phyloP scores from a whole-genome alignment of 1,140 invertebrate genomes.

The Colletes gigas region DNA sequence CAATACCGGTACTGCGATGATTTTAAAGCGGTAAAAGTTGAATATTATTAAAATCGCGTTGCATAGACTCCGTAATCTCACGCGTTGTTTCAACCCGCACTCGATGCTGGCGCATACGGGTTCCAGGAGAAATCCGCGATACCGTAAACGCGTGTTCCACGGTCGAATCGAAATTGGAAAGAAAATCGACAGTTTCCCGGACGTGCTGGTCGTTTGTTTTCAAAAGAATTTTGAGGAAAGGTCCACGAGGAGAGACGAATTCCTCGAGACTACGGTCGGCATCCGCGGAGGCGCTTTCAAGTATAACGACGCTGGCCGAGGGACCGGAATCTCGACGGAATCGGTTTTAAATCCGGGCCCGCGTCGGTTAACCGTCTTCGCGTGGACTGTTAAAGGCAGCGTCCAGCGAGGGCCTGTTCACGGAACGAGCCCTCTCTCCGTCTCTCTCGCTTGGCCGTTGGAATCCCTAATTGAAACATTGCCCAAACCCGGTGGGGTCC shows the following conservation, averaged over 20 bases:
- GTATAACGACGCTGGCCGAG: conserved; percentile 26
- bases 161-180: no score
- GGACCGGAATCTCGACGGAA: conserved; percentile 36
- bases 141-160: no score
- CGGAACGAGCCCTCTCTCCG: conserved; percentile 34
- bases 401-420: conserved; percentile 46
- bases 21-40: no score
- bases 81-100: no score
- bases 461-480: conserved; percentile 68
- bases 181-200: no score
- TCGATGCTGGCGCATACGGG: no score
- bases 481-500: conserved; percentile 61
- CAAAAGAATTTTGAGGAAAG: background rate
- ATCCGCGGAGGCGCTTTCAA: conserved; percentile 24
- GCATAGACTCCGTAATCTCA: no score
- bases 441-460: conserved; percentile 1
- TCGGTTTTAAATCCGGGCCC: conserved; percentile 48
- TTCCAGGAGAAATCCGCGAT: no score
- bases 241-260: background rate
- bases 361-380: conserved; percentile 43
- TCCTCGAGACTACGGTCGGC: conserved; percentile 15
- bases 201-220: no score
- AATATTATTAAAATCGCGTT: no score
- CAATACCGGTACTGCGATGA: no score
- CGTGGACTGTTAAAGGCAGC: conserved; percentile 46